These are phyloP conservation scores for Schizopygopsis malacanthus DNA, from an alignment of 2,797 vertebrate genomes.

Conservation along the genomic window DNA sequence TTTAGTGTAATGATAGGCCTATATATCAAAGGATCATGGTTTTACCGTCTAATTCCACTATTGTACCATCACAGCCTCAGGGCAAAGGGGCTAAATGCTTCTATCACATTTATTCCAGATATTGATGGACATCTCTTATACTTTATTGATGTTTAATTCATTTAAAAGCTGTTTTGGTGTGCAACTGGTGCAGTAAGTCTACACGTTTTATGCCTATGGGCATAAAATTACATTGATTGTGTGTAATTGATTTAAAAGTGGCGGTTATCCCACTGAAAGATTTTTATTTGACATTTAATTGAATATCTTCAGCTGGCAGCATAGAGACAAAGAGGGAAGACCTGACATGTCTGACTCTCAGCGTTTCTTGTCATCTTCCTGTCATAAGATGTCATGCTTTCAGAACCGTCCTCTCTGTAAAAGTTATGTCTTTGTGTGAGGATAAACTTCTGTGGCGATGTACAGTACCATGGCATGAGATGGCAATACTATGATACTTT, in stretches of 20 bases:
- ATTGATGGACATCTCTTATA: constrained; percentile 30
- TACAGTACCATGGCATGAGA: neutral
- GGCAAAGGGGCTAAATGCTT: neutral
- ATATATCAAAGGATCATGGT: neutral
- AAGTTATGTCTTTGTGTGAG: neutral
- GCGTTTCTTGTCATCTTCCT: neutral
- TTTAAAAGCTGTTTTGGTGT: constrained; percentile 36
- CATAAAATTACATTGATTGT: too few relatives aligned
- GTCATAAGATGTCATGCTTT: neutral
- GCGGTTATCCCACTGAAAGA: constrained; percentile 24
- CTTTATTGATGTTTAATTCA: constrained; percentile 39
- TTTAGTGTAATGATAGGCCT: neutral
- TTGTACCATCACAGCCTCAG: neutral
- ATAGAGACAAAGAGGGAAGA: constrained; percentile 12
- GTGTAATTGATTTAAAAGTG: constrained; percentile 28
- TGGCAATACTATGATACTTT: neutral
- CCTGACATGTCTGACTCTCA: neutral
- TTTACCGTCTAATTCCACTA: neutral
- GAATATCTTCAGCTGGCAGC: constrained; percentile 24
- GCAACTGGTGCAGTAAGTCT: neutral
- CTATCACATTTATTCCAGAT: constrained; percentile 4
- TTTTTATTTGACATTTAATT: constrained; percentile 26
- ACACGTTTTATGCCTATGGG: constrained; percentile 3
- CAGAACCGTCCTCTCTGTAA: neutral
- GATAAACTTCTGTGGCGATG: neutral